phyloP scores from a whole-genome alignment of 2,113 vertebrate genomes.

The Eudyptes chrysolophus region DNA sequence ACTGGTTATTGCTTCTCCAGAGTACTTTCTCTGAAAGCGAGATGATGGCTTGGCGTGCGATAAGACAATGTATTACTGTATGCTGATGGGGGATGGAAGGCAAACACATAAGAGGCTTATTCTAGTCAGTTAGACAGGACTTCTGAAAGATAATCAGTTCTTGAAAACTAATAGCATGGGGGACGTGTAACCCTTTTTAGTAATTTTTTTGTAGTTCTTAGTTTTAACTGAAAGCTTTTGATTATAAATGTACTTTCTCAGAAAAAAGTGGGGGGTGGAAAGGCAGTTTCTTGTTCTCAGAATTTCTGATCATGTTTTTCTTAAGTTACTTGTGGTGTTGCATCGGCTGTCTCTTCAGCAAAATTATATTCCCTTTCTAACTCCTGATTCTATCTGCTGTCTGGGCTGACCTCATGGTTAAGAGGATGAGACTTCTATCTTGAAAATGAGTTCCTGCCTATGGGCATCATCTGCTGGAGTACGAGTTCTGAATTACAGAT shows the following conservation, averaged over 20 bases:
- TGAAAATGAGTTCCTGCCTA: background rate
- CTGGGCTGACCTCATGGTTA: background rate
- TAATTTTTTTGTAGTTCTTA: background rate
- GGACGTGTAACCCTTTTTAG: background rate
- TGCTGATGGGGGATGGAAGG: background rate
- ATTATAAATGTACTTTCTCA: background rate
- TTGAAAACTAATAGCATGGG: background rate
- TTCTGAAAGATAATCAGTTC: background rate
- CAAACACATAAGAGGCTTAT: background rate
- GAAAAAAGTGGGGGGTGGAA: background rate
- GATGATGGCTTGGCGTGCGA: background rate
- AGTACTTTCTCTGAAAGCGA: background rate
- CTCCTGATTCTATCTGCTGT: no score
- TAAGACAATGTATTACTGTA: background rate
- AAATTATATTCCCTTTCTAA: accelerated
- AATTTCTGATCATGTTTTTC: background rate
- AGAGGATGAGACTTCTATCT: background rate
- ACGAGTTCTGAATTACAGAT: accelerated
- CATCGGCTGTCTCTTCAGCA: background rate
- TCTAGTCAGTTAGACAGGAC: background rate
- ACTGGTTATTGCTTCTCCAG: background rate
- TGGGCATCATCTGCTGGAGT: background rate
- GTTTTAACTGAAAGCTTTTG: background rate
- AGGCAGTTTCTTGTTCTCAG: background rate
- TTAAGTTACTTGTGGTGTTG: accelerated